Percentiles rank a stretch among this genome's conserved stretches.
Conservation (phyloP, 2,797 vertebrate species). For the Allobates femoralis region DNA sequence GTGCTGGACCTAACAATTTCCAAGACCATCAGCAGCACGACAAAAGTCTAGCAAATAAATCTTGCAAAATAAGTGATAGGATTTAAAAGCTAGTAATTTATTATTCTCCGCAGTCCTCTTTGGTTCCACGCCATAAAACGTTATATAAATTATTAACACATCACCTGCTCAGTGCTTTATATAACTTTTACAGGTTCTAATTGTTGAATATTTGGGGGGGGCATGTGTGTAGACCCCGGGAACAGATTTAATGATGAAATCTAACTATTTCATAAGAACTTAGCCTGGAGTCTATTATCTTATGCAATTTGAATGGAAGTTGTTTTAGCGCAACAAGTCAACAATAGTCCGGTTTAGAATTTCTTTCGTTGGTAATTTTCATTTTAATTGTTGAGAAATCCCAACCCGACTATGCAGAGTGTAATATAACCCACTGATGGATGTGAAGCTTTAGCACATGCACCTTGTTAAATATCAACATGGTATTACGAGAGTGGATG, state of each 20-base stretch:
- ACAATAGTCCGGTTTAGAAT: slow-evolving; percentile 31
- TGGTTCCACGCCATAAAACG: slow-evolving; percentile 4
- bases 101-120: neutral
- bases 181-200: slow-evolving; percentile 33
- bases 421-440: slow-evolving; percentile 39
- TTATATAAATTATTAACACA: slow-evolving; percentile 30
- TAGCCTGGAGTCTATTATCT: neutral
- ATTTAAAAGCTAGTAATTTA: slow-evolving; percentile 24
- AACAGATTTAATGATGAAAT: neutral
- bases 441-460: slow-evolving; percentile 47
- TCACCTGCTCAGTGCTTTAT: slow-evolving; percentile 21
- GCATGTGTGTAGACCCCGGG: neutral
- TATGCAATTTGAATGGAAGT: neutral
- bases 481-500: slow-evolving; percentile 11
- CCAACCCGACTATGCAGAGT: slow-evolving; percentile 15
- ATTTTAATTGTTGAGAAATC: slow-evolving; percentile 35
- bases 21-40: neutral
- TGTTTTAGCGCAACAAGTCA: neutral
- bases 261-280: slow-evolving; percentile 20
- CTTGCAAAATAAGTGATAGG: neutral
- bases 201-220: neutral
- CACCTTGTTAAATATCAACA: slow-evolving; percentile 35
- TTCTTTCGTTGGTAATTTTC: slow-evolving; percentile 11
- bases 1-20: neutral
- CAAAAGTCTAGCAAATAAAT: neutral